phyloP scores from a whole-genome alignment of 2,113 vertebrate species.

The Cyanoliseus patagonus region DNA sequence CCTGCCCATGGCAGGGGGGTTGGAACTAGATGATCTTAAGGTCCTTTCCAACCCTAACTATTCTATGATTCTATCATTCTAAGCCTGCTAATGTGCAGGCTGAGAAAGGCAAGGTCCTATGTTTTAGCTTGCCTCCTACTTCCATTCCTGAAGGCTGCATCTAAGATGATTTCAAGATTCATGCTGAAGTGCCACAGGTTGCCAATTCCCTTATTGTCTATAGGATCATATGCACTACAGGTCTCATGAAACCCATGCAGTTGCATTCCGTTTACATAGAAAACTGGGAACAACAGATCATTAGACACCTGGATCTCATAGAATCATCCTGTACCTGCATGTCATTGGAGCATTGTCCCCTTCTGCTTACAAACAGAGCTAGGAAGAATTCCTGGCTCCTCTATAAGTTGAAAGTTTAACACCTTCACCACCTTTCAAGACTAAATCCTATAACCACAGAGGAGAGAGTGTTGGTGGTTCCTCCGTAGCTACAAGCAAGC shows the following conservation, averaged over 20 bases:
- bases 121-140: neutral
- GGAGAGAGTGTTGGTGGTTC: neutral
- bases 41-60: no score
- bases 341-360: neutral
- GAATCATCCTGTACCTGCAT: fast-evolving
- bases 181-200: neutral
- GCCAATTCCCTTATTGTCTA: fast-evolving
- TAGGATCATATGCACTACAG: fast-evolving
- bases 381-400: neutral
- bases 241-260: fast-evolving
- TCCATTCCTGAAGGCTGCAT: neutral
- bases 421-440: neutral
- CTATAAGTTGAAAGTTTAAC: neutral
- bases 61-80: no score
- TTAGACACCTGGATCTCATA: neutral
- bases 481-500: neutral
- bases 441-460: neutral
- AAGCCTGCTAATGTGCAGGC: neutral
- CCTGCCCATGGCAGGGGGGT: no score
- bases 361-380: neutral
- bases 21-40: no score
- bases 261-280: neutral
- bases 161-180: neutral
- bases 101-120: neutral
- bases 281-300: neutral